Evolutionary conservation across 2,888 invertebrate genomes (phyloP).

Genomic region (Andrena minutula): DNA sequence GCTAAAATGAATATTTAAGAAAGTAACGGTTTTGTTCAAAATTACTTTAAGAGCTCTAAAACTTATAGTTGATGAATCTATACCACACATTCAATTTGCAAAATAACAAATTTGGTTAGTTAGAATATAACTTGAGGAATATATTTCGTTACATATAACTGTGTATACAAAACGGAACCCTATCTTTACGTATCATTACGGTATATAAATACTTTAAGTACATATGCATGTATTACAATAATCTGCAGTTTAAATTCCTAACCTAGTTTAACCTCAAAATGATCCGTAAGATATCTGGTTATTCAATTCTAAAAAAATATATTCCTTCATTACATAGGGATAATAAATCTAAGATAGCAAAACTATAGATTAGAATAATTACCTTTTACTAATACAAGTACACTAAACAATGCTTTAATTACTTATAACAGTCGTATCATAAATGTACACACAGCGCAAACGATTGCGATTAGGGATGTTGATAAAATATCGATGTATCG

Average conservation of each 20-base stretch:
- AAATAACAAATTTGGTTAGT: background rate
- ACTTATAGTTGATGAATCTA: background rate
- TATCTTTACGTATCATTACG: background rate
- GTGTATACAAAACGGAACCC: background rate
- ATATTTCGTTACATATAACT: background rate
- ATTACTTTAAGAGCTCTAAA: background rate
- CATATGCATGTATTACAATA: background rate
- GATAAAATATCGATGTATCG: too few relatives aligned
- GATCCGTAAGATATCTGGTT: background rate
- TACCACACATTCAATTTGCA: background rate
- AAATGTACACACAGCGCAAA: too few relatives aligned
- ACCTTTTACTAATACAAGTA: too few relatives aligned
- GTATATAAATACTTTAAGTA: background rate
- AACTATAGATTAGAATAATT: too few relatives aligned
- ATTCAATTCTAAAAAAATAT: background rate
- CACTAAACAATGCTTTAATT: too few relatives aligned
- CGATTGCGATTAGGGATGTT: too few relatives aligned
- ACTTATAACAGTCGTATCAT: too few relatives aligned
- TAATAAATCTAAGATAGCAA: background rate
- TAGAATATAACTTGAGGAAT: background rate
- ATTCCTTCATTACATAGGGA: background rate
- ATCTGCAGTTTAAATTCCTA: background rate
- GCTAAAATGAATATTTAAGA: conserved; percentile 58
- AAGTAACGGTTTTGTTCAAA: conserved; percentile 8
- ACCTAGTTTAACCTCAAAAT: background rate